Conservation (phyloP, 2,113 vertebrate genomes). For the Mungos mungo region DNA sequence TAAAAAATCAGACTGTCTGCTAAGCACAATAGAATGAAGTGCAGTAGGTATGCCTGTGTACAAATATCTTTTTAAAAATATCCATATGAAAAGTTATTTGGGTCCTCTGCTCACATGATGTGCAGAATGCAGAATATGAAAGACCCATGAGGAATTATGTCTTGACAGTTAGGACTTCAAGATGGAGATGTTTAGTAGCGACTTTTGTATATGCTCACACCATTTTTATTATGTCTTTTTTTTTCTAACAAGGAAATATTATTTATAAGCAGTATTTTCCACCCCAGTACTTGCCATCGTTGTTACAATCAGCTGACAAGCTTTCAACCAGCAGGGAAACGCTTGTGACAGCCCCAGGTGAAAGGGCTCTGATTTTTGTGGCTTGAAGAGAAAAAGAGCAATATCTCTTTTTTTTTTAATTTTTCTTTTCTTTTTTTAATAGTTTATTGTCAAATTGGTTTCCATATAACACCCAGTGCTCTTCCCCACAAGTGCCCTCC, state of each 20-base stretch:
- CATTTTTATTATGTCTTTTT: neutral
- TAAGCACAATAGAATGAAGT: neutral
- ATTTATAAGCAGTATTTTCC: conserved; percentile 68
- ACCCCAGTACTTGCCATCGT: conserved; percentile 63
- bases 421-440: too few relatives aligned
- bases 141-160: neutral
- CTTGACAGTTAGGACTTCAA: neutral
- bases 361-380: conserved; percentile 65
- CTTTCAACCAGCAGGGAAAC: conserved; percentile 64
- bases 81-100: neutral
- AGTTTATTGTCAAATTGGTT: too few relatives aligned
- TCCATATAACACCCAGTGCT: too few relatives aligned
- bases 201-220: neutral
- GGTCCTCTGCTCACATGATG: neutral
- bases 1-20: neutral
- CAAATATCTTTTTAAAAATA: neutral
- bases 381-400: conserved; percentile 72
- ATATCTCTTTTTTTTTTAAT: conserved; percentile 80
- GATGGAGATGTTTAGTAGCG: neutral
- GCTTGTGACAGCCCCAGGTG: conserved; percentile 66
- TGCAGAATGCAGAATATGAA: neutral
- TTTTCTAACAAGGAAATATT: neutral
- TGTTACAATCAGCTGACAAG: conserved; percentile 68
- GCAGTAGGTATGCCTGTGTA: neutral
- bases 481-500: too few relatives aligned